phyloP scores from a whole-genome alignment of 1,140 invertebrate species.

The Xylocopa sonorina region DNA sequence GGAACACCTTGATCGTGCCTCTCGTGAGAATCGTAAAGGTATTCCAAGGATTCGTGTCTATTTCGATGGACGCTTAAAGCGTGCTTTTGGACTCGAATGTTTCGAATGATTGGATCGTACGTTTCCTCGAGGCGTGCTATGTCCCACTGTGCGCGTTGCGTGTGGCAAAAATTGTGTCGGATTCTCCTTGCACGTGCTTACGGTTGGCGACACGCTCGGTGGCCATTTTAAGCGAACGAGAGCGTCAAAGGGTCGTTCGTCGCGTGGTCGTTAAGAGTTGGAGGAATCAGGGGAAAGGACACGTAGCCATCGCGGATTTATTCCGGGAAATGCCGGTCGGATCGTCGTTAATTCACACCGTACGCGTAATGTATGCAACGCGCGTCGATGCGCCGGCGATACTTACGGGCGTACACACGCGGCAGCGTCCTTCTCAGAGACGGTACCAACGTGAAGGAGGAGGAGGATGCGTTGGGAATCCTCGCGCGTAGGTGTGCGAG shows the following conservation, averaged over 20 bases:
- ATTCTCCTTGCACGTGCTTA: too few species aligned
- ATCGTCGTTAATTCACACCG: conserved; percentile 59
- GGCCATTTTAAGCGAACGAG: too few species aligned
- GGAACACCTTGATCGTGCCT: background rate
- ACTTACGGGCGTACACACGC: conserved; percentile 46
- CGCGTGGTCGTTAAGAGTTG: background rate
- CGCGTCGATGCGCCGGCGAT: conserved; percentile 32
- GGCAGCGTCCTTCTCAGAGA: background rate
- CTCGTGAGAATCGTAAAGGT: conserved; percentile 4
- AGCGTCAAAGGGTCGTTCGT: background rate
- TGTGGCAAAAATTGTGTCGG: too few species aligned
- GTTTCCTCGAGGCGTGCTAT: background rate
- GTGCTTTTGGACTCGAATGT: background rate
- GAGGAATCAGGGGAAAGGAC: conserved; percentile 9
- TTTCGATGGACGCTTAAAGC: background rate
- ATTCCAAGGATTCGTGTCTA: background rate
- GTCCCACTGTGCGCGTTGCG: too few species aligned
- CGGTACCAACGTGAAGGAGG: conserved; percentile 38
- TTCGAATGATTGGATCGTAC: background rate
- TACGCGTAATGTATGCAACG: conserved; percentile 19
- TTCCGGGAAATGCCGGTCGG: conserved; percentile 51
- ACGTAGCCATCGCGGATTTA: conserved; percentile 61
- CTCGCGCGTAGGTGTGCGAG: conserved; percentile 47
- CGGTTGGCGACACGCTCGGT: too few species aligned
- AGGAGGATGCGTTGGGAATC: conserved; percentile 25